These are phyloP conservation scores for Endotricha flammealis DNA, from an alignment of 2,888 invertebrate species.

Conservation along the genomic window DNA sequence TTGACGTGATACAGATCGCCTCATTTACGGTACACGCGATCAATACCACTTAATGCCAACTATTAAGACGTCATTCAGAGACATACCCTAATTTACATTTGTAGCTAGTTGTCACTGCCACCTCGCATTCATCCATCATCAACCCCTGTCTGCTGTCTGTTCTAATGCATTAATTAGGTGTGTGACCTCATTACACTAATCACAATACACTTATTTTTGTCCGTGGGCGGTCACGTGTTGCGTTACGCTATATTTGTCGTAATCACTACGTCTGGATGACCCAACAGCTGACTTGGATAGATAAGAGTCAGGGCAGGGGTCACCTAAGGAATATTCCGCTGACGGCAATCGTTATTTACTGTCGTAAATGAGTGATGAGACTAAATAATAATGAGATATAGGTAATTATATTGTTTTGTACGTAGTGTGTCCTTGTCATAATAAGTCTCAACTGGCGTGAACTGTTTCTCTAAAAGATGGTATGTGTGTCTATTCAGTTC, in stretches of 20 bases:
- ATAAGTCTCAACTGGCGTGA: no score
- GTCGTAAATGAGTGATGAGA: no score
- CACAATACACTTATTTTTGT: neutral
- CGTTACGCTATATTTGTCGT: constrained; percentile 19
- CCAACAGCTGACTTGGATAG: constrained; percentile 27
- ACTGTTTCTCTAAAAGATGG: no score
- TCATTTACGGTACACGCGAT: no score
- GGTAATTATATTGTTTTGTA: no score
- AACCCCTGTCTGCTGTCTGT: neutral
- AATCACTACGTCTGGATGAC: constrained; percentile 26
- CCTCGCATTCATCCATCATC: neutral
- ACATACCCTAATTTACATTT: neutral
- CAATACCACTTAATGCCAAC: no score
- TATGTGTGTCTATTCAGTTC: no score
- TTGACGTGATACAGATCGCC: no score
- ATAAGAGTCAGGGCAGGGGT: neutral
- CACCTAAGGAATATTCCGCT: neutral
- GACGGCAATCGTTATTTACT: neutral
- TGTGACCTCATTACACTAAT: constrained; percentile 10
- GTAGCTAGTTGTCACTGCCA: no score
- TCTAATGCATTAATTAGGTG: constrained; percentile 10
- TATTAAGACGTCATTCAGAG: no score
- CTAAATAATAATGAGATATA: no score
- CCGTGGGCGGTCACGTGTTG: neutral
- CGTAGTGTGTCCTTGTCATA: no score